These are phyloP conservation scores for Alentia gelatinosa DNA, from an alignment of 2,888 invertebrate species.

Conservation along the genomic window DNA sequence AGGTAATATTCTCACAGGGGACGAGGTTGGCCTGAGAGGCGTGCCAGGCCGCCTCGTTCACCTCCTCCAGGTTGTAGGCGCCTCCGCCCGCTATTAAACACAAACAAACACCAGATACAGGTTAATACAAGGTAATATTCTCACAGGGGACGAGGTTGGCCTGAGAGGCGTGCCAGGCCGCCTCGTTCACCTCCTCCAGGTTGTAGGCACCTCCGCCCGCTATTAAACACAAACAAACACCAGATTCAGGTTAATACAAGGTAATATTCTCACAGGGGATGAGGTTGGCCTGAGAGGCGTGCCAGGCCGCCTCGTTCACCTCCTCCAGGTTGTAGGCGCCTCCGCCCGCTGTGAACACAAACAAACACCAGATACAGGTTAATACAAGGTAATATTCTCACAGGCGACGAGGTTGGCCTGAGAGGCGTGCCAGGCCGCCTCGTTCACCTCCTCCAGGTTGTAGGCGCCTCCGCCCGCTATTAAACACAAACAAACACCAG, in stretches of 20 bases:
- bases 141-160: slow-evolving; percentile 84
- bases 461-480: slow-evolving; percentile 57
- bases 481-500: no score
- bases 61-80: slow-evolving; percentile 55
- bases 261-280: slow-evolving; percentile 84
- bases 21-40: slow-evolving; percentile 83
- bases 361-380: no score
- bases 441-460: slow-evolving; percentile 73
- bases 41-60: slow-evolving; percentile 83
- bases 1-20: slow-evolving; percentile 85
- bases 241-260: no score
- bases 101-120: no score
- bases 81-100: slow-evolving; percentile 54
- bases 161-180: slow-evolving; percentile 84
- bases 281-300: slow-evolving; percentile 83
- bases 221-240: slow-evolving; percentile 28
- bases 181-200: slow-evolving; percentile 79
- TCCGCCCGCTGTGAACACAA: slow-evolving; percentile 50
- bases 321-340: slow-evolving; percentile 57
- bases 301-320: slow-evolving; percentile 83
- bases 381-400: no score
- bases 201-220: slow-evolving; percentile 57
- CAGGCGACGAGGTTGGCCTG: slow-evolving; percentile 84
- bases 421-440: slow-evolving; percentile 84
- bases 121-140: no score